Conservation (phyloP, 1,140 invertebrate genomes). For the Oedothorax gibbosus region DNA sequence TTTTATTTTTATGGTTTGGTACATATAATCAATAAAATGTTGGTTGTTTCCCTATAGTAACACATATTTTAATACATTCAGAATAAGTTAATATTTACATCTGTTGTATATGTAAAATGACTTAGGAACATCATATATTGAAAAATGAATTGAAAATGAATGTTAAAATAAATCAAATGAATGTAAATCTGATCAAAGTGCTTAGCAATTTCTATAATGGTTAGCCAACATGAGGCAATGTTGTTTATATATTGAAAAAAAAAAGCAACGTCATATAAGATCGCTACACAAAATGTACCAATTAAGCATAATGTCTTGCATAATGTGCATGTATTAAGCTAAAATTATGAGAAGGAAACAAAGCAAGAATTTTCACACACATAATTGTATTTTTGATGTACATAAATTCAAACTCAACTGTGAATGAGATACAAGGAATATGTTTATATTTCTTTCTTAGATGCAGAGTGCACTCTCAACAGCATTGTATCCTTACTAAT, state of each 20-base stretch:
- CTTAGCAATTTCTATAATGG: no score
- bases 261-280: slow-evolving; percentile 37
- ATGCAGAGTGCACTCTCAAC: slow-evolving; percentile 74
- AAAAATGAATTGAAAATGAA: no score
- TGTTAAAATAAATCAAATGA: no score
- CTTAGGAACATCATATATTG: no score
- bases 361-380: not conserved
- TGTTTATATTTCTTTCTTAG: slow-evolving; percentile 62
- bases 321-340: not conserved
- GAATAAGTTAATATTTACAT: no score
- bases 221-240: no score
- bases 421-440: no score
- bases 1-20: not conserved
- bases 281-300: not conserved
- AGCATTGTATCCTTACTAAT: slow-evolving; percentile 92
- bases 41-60: no score
- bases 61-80: no score
- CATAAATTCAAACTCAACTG: not conserved
- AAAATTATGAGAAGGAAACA: not conserved
- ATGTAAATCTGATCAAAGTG: no score
- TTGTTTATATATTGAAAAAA: no score
- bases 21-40: not conserved
- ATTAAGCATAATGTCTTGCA: not conserved
- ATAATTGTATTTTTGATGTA: slow-evolving; percentile 10
- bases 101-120: no score